Evolutionary conservation across 2,113 vertebrate genomes (phyloP).

Genomic region (Polyodon spathula): DNA sequence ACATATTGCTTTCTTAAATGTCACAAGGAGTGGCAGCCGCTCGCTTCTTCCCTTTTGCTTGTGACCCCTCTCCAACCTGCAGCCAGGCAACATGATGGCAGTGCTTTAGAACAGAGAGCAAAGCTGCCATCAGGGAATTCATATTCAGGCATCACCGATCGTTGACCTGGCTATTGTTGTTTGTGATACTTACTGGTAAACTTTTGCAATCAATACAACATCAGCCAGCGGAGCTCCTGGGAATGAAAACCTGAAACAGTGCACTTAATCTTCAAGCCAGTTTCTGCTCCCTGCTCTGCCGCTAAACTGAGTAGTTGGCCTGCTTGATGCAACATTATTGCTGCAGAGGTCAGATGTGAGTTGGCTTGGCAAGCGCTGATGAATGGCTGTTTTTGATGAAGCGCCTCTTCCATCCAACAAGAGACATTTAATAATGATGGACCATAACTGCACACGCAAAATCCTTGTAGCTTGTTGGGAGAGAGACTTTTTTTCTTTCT

Average conservation of each 20-base stretch:
- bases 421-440: constrained; percentile 91
- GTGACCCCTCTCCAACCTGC: constrained; percentile 52
- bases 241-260: constrained; percentile 80
- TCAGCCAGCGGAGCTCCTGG: constrained; percentile 81
- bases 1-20: constrained; percentile 84
- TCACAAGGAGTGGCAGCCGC: constrained; percentile 60
- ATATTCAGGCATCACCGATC: constrained; percentile 72
- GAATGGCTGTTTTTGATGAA: constrained; percentile 84
- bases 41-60: constrained; percentile 44
- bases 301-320: constrained; percentile 94
- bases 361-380: constrained; percentile 71
- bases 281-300: constrained; percentile 83
- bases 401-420: constrained; percentile 71
- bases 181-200: constrained; percentile 94
- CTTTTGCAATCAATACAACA: constrained; percentile 93
- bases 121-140: constrained; percentile 54
- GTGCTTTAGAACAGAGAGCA: constrained; percentile 43
- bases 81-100: constrained; percentile 62
- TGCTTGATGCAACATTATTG: constrained; percentile 93
- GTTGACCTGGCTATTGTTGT: constrained; percentile 92
- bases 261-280: constrained; percentile 91
- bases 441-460: constrained; percentile 68
- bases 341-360: constrained; percentile 92
- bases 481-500: constrained; percentile 26
- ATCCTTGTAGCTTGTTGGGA: constrained; percentile 37